These are phyloP conservation scores for Eristalis tenax DNA, from an alignment of 2,888 invertebrate species.

Conservation along the genomic window DNA sequence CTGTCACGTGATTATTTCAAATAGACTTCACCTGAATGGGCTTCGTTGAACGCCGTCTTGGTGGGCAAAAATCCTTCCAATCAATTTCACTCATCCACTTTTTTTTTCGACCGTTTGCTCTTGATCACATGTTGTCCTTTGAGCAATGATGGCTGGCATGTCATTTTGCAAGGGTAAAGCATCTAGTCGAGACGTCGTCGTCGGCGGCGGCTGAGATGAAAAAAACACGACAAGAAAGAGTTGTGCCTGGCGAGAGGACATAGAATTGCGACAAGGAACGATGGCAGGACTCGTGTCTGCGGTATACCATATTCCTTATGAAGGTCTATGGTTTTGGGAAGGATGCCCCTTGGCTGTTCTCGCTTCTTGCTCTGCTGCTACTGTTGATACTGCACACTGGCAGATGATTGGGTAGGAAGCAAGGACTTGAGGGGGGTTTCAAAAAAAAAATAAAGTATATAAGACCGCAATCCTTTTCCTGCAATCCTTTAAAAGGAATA, in stretches of 20 bases:
- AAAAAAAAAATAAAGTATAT: neutral
- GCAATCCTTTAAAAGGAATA: slow-evolving; percentile 15
- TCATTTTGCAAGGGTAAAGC: slow-evolving; percentile 32
- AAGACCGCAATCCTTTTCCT: too few species aligned
- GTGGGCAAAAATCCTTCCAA: slow-evolving; percentile 47
- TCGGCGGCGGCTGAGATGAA: too few species aligned
- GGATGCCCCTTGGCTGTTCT: neutral
- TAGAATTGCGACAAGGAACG: neutral
- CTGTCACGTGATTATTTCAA: neutral
- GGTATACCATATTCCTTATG: neutral
- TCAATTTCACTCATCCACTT: slow-evolving; percentile 67
- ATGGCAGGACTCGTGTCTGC: neutral
- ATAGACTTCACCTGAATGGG: neutral
- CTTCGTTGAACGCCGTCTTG: neutral
- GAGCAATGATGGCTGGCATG: slow-evolving; percentile 56
- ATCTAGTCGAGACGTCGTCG: neutral
- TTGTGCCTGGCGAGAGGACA: neutral
- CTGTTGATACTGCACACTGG: slow-evolving; percentile 15
- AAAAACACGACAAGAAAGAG: neutral
- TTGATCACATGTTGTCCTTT: slow-evolving; percentile 66
- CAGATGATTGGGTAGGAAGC: slow-evolving; percentile 31
- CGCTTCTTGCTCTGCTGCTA: neutral
- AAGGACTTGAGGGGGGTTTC: too few species aligned
- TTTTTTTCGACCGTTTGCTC: slow-evolving; percentile 49
- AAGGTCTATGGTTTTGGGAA: neutral